Conservation (phyloP, 2,888 invertebrate genomes). For the Apamea epomidion region DNA sequence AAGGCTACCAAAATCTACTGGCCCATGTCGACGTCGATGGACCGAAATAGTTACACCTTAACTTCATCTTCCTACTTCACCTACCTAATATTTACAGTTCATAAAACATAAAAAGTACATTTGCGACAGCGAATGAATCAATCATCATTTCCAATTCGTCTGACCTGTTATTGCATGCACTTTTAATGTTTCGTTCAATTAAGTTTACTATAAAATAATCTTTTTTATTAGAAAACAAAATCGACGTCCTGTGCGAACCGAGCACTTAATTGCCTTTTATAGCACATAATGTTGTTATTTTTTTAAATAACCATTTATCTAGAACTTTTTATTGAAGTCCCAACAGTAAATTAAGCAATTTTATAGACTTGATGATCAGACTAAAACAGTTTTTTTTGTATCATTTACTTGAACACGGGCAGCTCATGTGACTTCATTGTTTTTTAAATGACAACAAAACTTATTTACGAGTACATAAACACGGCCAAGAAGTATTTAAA, state of each 20-base stretch:
- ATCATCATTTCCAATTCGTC: conserved; percentile 15
- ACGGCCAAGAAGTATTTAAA: conserved; percentile 20
- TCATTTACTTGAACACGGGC: conserved; percentile 2
- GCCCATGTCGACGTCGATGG: background rate
- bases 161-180: conserved; percentile 6
- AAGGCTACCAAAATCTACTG: background rate
- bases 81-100: background rate
- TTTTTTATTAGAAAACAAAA: conserved; percentile 26
- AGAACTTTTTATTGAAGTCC: conserved; percentile 27
- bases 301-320: conserved; percentile 28
- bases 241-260: conserved; percentile 15
- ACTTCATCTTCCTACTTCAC: background rate
- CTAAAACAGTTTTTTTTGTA: conserved; percentile 10
- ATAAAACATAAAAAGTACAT: conserved; percentile 1
- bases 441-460: conserved; percentile 17
- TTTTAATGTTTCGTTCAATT: conserved; percentile 42
- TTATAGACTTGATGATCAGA: conserved; percentile 32
- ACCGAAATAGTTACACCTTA: background rate
- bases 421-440: conserved; percentile 11
- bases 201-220: conserved; percentile 9
- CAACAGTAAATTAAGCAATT: conserved; percentile 37
- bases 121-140: background rate
- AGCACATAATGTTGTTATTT: conserved; percentile 19
- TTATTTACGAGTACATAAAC: conserved; percentile 26
- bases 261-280: conserved; percentile 47